A percentile compares a stretch with the other conserved stretches of the same genome.
Conservation (phyloP, 2,113 vertebrate species). For the Columba livia region DNA sequence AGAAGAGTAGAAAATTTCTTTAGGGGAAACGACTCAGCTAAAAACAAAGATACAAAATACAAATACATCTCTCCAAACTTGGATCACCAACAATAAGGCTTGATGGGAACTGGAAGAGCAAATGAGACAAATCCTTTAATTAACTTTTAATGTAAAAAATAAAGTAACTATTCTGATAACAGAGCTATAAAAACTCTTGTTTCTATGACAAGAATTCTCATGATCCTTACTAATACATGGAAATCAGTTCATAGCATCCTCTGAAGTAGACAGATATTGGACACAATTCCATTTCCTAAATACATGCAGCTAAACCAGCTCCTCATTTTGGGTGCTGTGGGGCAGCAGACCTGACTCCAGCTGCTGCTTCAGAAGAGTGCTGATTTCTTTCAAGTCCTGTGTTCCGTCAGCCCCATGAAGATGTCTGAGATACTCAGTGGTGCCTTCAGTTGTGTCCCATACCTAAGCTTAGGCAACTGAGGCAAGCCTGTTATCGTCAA, state of each 20-base stretch:
- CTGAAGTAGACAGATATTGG: not conserved
- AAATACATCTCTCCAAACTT: not conserved
- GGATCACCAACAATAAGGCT: not conserved
- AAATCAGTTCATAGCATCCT: not conserved
- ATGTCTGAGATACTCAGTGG: not conserved
- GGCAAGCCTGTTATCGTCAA: not conserved
- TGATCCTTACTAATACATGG: not conserved
- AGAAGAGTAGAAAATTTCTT: not conserved
- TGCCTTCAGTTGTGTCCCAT: not conserved
- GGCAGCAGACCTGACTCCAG: not conserved
- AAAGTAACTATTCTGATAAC: not conserved
- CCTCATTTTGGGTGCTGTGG: not conserved
- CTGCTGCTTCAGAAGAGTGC: not conserved
- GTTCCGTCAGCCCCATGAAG: not conserved
- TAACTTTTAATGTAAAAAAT: not conserved
- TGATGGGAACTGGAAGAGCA: not conserved
- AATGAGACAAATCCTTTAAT: not conserved
- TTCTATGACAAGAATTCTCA: not conserved
- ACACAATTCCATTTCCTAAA: not conserved
- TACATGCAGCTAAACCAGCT: not conserved
- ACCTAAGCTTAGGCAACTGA: not conserved
- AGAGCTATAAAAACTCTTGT: not conserved
- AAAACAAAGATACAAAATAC: not conserved
- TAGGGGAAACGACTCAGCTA: not conserved
- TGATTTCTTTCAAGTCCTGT: not conserved